Conservation (phyloP, 2,797 vertebrate species). For the Peromyscus eremicus region DNA sequence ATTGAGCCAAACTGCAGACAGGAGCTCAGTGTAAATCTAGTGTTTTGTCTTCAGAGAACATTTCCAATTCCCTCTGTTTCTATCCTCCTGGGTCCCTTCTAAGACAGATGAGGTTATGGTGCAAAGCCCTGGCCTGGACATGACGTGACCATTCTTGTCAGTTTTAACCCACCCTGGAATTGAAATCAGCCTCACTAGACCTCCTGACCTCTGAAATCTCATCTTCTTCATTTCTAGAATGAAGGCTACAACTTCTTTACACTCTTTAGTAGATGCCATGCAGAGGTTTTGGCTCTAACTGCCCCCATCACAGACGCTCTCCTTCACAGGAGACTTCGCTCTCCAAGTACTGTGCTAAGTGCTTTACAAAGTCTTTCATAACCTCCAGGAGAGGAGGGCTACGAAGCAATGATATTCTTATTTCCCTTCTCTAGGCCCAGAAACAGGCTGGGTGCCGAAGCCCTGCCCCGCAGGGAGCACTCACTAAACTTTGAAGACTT, state of each 20-base stretch:
- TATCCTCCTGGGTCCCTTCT: neutral
- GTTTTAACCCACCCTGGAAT: neutral
- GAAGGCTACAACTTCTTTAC: constrained; percentile 7
- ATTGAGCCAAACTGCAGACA: neutral
- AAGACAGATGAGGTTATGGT: neutral
- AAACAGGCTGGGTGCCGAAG: neutral
- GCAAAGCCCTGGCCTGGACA: neutral
- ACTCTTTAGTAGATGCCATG: neutral
- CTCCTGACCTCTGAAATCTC: neutral
- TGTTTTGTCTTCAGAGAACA: neutral
- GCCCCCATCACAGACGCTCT: neutral
- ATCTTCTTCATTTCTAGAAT: constrained; percentile 44
- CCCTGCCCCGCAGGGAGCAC: neutral
- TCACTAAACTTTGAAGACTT: neutral
- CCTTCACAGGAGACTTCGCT: neutral
- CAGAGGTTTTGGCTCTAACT: neutral
- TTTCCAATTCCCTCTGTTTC: neutral
- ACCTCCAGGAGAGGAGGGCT: neutral
- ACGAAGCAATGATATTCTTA: neutral
- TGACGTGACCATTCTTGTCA: neutral
- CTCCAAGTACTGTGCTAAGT: neutral
- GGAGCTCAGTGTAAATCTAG: neutral
- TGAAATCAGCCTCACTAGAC: neutral
- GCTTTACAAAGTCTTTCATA: constrained; percentile 15
- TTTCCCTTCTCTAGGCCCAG: neutral